These are phyloP conservation scores for Formica exsecta DNA, from an alignment of 1,140 invertebrate genomes.

Conservation along the genomic window DNA sequence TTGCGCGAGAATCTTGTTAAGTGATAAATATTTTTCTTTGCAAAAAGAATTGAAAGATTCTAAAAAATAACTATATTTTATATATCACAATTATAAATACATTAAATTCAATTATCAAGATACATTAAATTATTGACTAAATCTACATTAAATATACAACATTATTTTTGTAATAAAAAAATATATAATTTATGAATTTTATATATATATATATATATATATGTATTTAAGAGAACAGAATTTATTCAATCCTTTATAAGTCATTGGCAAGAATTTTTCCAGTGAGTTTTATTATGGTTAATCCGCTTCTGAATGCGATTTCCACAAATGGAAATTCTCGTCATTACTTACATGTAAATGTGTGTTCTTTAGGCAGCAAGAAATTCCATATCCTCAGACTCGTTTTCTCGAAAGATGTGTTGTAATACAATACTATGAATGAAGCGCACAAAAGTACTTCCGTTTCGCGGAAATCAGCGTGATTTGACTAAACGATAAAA, in stretches of 20 bases:
- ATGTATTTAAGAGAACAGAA: no score
- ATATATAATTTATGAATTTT: no score
- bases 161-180: no score
- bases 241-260: neutral
- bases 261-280: neutral
- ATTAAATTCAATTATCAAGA: no score
- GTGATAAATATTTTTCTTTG: neutral
- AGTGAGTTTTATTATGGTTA: neutral
- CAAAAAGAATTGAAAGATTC: neutral
- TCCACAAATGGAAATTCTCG: slow-evolving; percentile 20
- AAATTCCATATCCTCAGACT: slow-evolving; percentile 8
- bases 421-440: neutral
- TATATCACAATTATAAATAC: no score
- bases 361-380: slow-evolving; percentile 10
- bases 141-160: no score
- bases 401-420: slow-evolving; percentile 6
- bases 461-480: neutral
- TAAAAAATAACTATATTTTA: no score
- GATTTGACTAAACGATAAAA: slow-evolving; percentile 26
- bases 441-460: slow-evolving; percentile 10
- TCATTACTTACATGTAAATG: slow-evolving; percentile 34
- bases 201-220: no score
- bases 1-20: neutral
- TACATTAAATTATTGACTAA: no score
- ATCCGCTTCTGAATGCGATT: slow-evolving; percentile 14